These are phyloP conservation scores for Vanessa atalanta DNA, from an alignment of 1,140 invertebrate species.

Conservation along the genomic window DNA sequence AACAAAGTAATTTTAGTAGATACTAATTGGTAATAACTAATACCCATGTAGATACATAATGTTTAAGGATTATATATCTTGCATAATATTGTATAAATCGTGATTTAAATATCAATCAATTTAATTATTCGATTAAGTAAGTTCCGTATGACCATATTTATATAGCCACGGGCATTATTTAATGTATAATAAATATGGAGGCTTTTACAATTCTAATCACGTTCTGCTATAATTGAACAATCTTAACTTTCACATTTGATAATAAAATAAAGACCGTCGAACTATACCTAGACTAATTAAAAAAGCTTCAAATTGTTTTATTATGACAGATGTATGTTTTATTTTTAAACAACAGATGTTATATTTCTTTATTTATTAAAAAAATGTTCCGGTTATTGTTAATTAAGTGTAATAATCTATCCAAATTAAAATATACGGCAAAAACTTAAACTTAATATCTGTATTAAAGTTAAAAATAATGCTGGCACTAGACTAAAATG, in stretches of 20 bases:
- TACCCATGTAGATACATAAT: too few relatives aligned
- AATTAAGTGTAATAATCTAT: background rate
- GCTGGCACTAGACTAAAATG: background rate
- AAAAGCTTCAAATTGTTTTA: background rate
- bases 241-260: slow-evolving; percentile 6
- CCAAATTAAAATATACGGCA: background rate
- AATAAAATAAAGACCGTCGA: background rate
- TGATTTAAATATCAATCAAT: background rate
- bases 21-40: too few relatives aligned
- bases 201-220: slow-evolving; percentile 9
- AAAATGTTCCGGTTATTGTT: background rate
- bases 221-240: background rate
- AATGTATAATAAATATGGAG: slow-evolving; percentile 4
- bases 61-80: background rate
- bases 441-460: background rate
- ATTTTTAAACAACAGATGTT: slow-evolving; percentile 3
- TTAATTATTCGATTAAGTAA: background rate
- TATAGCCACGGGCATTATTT: background rate
- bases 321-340: background rate
- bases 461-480: background rate
- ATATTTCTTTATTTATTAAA: background rate
- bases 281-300: background rate
- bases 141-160: background rate
- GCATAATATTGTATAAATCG: background rate
- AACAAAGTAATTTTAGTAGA: too few relatives aligned